Evolutionary conservation across 2,888 invertebrate genomes (phyloP).

Genomic region (Tuta absoluta): DNA sequence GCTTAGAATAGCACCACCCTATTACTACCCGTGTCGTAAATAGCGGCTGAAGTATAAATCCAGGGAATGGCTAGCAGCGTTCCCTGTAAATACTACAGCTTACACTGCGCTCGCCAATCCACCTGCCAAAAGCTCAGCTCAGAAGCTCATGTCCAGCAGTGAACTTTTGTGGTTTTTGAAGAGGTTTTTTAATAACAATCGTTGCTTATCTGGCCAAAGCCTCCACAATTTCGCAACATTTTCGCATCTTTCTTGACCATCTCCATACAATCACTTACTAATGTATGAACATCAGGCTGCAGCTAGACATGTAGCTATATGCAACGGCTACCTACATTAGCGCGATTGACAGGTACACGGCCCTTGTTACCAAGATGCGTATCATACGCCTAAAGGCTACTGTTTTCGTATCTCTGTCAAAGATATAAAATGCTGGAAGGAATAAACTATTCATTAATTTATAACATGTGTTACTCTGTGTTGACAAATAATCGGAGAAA

Average conservation of each 20-base stretch:
- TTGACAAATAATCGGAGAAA: no score
- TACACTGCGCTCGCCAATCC: no score
- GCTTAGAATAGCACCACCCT: no score
- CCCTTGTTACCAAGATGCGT: constrained; percentile 77
- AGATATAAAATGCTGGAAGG: constrained; percentile 38
- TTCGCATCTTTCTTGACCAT: neutral
- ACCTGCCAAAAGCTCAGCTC: no score
- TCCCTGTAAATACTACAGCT: no score
- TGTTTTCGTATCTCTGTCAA: constrained; percentile 63
- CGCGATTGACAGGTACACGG: constrained; percentile 76
- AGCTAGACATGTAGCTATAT: neutral
- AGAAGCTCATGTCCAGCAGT: no score
- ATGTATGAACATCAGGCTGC: neutral
- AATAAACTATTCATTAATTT: neutral
- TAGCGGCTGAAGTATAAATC: no score
- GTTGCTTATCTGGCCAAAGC: neutral
- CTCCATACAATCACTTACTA: constrained; percentile 9
- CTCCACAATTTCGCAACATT: neutral
- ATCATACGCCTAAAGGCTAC: constrained; percentile 73
- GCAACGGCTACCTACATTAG: constrained; percentile 58
- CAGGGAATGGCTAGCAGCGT: no score
- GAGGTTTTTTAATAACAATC: no score
- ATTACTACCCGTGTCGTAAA: no score
- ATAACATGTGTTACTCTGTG: no score
- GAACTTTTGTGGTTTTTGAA: no score